Evolutionary conservation across 2,113 vertebrate species (phyloP).

Genomic region (Noturus placidus): DNA sequence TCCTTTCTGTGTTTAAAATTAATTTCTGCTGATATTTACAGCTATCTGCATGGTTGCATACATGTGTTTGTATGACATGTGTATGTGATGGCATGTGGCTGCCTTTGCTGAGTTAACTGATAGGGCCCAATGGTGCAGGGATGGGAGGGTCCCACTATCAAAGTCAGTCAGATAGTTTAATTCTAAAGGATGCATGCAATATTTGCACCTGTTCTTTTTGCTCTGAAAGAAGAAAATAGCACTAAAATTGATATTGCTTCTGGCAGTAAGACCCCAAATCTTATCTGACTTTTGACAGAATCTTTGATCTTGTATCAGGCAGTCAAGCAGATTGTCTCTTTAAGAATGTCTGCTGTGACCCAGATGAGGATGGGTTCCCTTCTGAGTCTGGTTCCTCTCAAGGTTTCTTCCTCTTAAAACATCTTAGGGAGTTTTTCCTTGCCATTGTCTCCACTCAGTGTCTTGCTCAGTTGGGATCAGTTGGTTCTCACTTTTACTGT

Average conservation of each 20-base stretch:
- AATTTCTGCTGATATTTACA: background rate
- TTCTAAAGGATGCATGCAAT: background rate
- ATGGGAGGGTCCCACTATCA: slow-evolving; percentile 38
- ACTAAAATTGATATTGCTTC: background rate
- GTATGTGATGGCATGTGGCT: slow-evolving; percentile 13
- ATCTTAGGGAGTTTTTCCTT: too few species aligned
- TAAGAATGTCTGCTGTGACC: too few species aligned
- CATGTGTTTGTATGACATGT: slow-evolving; percentile 3
- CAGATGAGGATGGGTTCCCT: too few species aligned
- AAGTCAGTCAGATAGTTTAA: background rate
- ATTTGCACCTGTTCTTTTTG: background rate
- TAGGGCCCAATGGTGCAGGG: slow-evolving; percentile 13
- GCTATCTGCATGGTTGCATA: background rate
- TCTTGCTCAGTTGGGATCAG: too few species aligned
- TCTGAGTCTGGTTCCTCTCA: too few species aligned
- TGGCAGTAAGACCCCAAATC: background rate
- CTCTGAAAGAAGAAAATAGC: background rate
- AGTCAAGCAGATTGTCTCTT: background rate
- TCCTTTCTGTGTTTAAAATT: slow-evolving; percentile 2
- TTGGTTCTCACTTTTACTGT: too few species aligned
- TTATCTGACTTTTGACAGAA: background rate
- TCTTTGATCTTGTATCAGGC: background rate
- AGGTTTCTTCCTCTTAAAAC: too few species aligned
- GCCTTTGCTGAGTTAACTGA: slow-evolving; percentile 34
- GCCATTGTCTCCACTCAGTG: too few species aligned